Percentiles rank a stretch among this genome's conserved stretches.
Conservation (phyloP, 2,113 vertebrate genomes). For the Boleophthalmus pectinirostris region DNA sequence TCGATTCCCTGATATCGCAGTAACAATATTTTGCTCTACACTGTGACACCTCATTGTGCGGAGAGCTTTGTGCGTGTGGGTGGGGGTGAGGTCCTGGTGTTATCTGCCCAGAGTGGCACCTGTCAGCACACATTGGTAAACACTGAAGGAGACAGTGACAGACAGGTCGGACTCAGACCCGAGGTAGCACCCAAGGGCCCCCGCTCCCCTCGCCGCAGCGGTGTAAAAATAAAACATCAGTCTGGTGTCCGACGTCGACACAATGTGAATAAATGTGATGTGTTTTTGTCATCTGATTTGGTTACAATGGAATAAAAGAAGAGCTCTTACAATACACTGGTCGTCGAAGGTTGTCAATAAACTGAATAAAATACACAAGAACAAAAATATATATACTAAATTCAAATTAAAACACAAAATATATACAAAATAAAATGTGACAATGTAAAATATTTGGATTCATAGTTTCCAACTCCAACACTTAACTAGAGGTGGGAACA, state of each 20-base stretch:
- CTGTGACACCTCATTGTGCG: not conserved
- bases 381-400: too few species aligned
- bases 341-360: not conserved
- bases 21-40: too few species aligned
- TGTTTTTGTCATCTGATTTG: not conserved
- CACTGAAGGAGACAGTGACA: constrained; percentile 65
- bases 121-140: constrained; percentile 62
- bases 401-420: too few species aligned
- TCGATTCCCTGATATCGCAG: too few species aligned
- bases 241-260: constrained; percentile 2
- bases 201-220: constrained; percentile 10
- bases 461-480: too few species aligned
- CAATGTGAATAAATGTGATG: not conserved
- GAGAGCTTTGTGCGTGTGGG: not conserved
- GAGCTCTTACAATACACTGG: not conserved
- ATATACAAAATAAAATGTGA: too few species aligned
- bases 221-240: constrained; percentile 44
- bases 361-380: too few species aligned
- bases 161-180: constrained; percentile 63
- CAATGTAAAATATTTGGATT: too few species aligned
- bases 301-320: not conserved
- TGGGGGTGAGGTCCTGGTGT: constrained; percentile 41
- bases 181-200: constrained; percentile 63
- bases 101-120: constrained; percentile 68
- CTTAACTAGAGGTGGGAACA: too few species aligned